Base-by-base conservation (phyloP, 2,797 vertebrate genomes). In the Mormyrops boulengeri region DNA sequence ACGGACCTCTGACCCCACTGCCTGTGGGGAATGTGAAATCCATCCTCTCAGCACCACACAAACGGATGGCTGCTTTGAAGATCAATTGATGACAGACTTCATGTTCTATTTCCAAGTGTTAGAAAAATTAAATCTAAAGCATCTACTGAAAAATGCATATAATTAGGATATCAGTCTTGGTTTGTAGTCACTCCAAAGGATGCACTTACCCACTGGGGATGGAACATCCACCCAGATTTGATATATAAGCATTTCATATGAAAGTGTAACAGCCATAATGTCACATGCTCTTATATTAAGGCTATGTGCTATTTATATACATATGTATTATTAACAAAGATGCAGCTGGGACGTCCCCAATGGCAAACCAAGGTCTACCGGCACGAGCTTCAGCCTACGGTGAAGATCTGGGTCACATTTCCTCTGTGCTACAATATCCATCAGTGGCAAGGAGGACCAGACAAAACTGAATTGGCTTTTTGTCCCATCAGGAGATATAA, bases 281-380 rank as follows among this genome's bases (percentile, higher is more conserved):
- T 44, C 73, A 44, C 73, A 80, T 80, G 38, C 38, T 80, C 38
- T 80, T 38, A 44, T 80, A 41, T 80, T 44, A 44, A 44, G 73
- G 73, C 38, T 44, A 17, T 44, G 38, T 41, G 73, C 73, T 80
- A 80, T 80, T 80, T 80, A 80, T 80, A 80, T n/a, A 19, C 38
- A 44, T 80, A 80, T 80, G 17, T 80, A 80, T 80, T 80, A 80
- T 80, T 80, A 80, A 80, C 73, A 44, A 80, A 80, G 38, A 17
- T 80, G 73, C 17, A 80, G 73, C 73, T 80, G 73, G 38, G 73
- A 19, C 2, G 14, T 2, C 73, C 30, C 73, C 34, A 44, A 80
- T 80, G 38, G 38, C 73, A 44, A n/a, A n/a, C 73, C 73, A 80
- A 80, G 73, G 73, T 80, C 73, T 80, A 80, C 73, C 4, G 34